Evolutionary conservation across 2,113 vertebrate species (phyloP), one percentile per base, ranked within the genome.

Genomic region (Phalacrocorax carbo): DNA sequence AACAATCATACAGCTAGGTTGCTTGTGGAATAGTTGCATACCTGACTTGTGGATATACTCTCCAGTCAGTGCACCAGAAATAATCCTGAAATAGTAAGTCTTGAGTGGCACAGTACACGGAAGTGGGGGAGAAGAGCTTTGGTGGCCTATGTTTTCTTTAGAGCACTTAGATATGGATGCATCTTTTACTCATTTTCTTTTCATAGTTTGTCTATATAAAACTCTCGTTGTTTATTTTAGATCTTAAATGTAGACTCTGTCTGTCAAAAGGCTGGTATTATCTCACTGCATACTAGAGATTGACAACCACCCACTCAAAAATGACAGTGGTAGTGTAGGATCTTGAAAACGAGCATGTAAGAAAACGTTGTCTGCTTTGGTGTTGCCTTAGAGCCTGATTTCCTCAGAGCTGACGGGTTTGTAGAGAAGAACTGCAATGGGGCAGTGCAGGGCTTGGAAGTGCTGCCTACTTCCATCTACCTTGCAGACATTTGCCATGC

Each of bases 231-330:
- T 73, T 95, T 96, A 90, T 96, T 96, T 96, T 93, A 93, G 86
- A 48, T 60, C 60, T 88, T 87, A 89, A 96, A 65, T 91, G 49
- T 95, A 94, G 88, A 93, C 84, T 93, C 54, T 95, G 95, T 95
- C 95, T 96, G 70, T 97, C 93, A 96, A 91, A 97, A 93, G 71
- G 32, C 91, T 95, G 84, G 25, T 86, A 79, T 96, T 90, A 90
- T 91, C 89, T 93, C 60, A 25, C 58, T 88, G 62, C 70, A 38
- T 77, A n/a, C 26, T 44, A 79, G 84, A 82, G 91, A 95, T 93
- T 96, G 93, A 94, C 70, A 75, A 64, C 96, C 91, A 93, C 95
- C 94, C 87, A 96, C 96, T 96, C 87, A 85, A 61, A 91, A 93
- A 42, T 14, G 42, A 81, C 54, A 85, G 44, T 69, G 90, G 36